phyloP scores from a whole-genome alignment of 2,888 invertebrate genomes.

The Halictus quadricinctus region DNA sequence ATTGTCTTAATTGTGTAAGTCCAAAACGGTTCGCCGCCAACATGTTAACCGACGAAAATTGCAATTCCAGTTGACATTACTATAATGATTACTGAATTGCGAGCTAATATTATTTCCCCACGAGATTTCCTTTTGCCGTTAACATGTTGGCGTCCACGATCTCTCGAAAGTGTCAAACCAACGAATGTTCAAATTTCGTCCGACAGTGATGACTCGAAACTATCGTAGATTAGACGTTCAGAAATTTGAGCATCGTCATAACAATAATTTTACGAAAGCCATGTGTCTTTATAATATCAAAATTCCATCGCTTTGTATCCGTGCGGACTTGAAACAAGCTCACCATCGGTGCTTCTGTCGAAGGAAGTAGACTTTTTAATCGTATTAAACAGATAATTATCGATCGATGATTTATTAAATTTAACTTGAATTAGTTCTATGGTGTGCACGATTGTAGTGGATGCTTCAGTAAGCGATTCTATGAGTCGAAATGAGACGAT shows the following conservation, averaged over 20 bases:
- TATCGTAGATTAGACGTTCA: background rate
- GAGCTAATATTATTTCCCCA: background rate
- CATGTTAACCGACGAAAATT: conserved; percentile 20
- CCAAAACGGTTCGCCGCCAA: conserved; percentile 13
- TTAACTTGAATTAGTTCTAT: conserved; percentile 1
- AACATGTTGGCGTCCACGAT: conserved; percentile 38
- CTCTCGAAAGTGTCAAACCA: conserved; percentile 7
- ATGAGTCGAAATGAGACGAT: background rate
- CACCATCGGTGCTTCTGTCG: background rate
- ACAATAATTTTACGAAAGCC: conserved; percentile 26
- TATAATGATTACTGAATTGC: background rate
- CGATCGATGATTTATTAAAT: conserved; percentile 14
- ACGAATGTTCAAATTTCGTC: conserved; percentile 48
- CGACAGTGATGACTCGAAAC: background rate
- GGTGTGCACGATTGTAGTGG: background rate
- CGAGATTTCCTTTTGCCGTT: background rate
- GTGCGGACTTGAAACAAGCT: conserved; percentile 26
- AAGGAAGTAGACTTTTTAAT: background rate
- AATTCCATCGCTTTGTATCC: conserved; percentile 29
- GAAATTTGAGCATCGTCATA: conserved; percentile 47
- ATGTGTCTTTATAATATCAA: conserved; percentile 25
- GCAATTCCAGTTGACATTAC: background rate
- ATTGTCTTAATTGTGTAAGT: conserved; percentile 41
- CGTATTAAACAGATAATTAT: background rate
- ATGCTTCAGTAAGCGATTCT: background rate